Evolutionary conservation across 2,113 vertebrate species (phyloP).

Genomic region (Tringa solitaria): DNA sequence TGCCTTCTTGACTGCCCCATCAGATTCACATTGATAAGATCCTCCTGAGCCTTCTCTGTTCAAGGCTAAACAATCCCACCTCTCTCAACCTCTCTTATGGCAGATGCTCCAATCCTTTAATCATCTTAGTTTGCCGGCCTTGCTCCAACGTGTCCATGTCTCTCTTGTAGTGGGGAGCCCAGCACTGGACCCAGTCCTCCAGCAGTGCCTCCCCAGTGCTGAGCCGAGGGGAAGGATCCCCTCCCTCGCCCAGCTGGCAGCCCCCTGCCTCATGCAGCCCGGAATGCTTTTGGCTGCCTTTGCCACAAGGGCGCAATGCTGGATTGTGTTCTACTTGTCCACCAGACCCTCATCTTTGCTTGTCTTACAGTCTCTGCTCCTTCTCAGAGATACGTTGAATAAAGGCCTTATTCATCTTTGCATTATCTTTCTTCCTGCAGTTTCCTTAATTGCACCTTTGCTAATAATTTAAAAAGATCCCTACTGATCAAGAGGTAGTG

Average conservation of each 20-base stretch:
- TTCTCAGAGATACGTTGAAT: background rate
- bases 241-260: fast-evolving
- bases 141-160: background rate
- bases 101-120: background rate
- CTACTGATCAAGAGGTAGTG: background rate
- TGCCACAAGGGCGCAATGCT: fast-evolving
- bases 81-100: background rate
- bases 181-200: background rate
- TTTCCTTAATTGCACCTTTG: background rate
- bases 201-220: background rate
- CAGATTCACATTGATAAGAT: background rate
- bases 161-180: background rate
- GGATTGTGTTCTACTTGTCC: background rate
- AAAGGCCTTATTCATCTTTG: background rate
- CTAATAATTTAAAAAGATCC: background rate
- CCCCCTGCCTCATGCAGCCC: background rate
- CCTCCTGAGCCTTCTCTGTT: background rate
- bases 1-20: background rate
- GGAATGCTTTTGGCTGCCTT: background rate
- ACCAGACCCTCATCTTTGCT: background rate
- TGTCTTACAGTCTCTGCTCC: background rate
- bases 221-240: background rate
- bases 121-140: background rate
- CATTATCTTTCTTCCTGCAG: background rate
- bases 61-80: background rate